Evolutionary conservation across 2,113 vertebrate genomes (phyloP).

Genomic region (Ictalurus furcatus): DNA sequence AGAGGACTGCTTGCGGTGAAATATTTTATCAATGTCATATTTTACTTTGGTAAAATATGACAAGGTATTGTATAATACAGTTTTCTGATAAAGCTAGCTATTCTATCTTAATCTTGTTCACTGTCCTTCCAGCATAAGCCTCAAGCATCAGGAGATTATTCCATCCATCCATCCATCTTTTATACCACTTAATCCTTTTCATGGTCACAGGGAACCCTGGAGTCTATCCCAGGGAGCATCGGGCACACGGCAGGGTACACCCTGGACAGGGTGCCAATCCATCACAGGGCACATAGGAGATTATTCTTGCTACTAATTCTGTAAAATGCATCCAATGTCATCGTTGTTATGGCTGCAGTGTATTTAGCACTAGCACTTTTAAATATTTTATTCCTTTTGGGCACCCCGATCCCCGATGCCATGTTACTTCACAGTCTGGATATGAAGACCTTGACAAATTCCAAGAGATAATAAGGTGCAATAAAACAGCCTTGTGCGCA

Average conservation of each 20-base stretch:
- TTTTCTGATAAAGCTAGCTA: not conserved
- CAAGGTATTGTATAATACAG: not conserved
- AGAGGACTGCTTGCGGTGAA: not conserved
- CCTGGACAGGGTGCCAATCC: too few species aligned
- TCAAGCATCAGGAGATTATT: not conserved
- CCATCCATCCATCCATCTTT: too few species aligned
- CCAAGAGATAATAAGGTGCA: not conserved
- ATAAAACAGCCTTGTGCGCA: not conserved
- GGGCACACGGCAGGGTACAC: too few species aligned
- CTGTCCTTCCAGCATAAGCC: not conserved
- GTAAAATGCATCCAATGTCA: not conserved
- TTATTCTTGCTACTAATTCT: not conserved
- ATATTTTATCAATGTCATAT: not conserved
- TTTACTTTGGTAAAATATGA: not conserved
- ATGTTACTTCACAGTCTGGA: not conserved
- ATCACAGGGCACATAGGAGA: not conserved
- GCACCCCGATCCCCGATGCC: too few species aligned
- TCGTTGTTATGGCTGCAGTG: not conserved
- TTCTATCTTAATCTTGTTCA: not conserved
- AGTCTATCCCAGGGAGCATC: too few species aligned
- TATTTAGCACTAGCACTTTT: not conserved
- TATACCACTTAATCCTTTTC: too few species aligned
- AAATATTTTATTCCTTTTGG: conserved; percentile 2
- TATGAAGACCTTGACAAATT: conserved; percentile 23
- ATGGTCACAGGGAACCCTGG: too few species aligned